Conservation (phyloP, 2,888 invertebrate genomes). For the Plemyria rubiginata region DNA sequence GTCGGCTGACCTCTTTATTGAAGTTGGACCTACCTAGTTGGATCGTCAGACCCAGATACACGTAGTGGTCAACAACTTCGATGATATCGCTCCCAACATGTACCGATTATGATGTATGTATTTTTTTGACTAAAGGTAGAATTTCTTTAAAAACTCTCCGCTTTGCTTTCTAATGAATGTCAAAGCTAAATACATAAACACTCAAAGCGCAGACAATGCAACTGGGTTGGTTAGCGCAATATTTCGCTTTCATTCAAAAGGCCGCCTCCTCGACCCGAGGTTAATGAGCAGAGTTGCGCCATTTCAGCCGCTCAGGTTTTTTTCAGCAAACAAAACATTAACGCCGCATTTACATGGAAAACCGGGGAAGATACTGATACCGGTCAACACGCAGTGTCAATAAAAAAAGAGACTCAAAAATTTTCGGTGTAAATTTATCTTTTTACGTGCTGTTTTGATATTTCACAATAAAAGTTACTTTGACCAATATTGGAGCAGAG, state of each 20-base stretch:
- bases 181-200: constrained; percentile 24
- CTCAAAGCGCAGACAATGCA: constrained; percentile 45
- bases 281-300: constrained; percentile 62
- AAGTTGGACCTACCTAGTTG: no score
- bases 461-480: no score
- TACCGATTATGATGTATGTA: no score
- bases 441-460: no score
- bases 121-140: no score
- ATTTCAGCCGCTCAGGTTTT: constrained; percentile 44
- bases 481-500: no score
- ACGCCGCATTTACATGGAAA: constrained; percentile 1
- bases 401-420: background rate
- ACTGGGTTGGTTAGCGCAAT: constrained; percentile 51
- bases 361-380: background rate
- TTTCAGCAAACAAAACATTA: constrained; percentile 30
- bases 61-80: no score
- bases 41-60: no score
- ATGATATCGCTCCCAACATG: no score
- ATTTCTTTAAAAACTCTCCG: background rate
- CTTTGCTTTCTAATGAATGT: constrained; percentile 11
- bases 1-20: no score
- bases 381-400: background rate
- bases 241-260: constrained; percentile 50
- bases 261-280: constrained; percentile 45
- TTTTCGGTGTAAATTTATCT: no score